Evolutionary conservation across 2,113 vertebrate species (phyloP).

Genomic region (Syrrhaptes paradoxus): DNA sequence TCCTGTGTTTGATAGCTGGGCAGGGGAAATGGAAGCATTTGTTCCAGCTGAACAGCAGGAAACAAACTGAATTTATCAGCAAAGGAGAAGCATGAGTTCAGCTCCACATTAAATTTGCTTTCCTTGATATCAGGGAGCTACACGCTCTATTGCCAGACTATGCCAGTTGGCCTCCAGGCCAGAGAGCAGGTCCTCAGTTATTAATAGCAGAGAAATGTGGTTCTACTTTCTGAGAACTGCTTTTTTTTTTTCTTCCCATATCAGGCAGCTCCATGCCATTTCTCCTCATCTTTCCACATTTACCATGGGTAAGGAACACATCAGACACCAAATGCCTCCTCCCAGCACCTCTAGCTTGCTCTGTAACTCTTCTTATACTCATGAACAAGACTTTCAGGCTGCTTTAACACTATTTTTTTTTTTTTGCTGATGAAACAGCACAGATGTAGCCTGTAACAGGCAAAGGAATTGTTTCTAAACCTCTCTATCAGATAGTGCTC

Average conservation of each 20-base stretch:
- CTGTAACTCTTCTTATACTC: neutral
- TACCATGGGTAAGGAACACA: neutral
- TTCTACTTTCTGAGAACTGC: neutral
- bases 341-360: neutral
- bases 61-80: constrained; percentile 24
- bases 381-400: neutral
- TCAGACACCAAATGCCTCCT: neutral
- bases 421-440: neutral
- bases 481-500: neutral
- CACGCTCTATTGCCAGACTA: neutral
- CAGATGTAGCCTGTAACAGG: neutral
- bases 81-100: neutral
- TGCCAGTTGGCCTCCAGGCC: neutral
- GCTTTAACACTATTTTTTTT: neutral
- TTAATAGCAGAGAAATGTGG: neutral
- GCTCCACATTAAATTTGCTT: neutral
- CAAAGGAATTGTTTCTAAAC: neutral
- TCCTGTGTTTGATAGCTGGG: neutral
- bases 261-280: neutral
- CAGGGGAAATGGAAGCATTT: neutral
- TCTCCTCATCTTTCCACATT: neutral
- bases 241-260: neutral
- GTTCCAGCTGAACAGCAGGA: constrained; percentile 38
- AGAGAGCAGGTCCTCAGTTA: neutral
- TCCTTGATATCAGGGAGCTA: neutral